phyloP scores from a whole-genome alignment of 2,888 invertebrate genomes.

The Dolomedes plantarius region DNA sequence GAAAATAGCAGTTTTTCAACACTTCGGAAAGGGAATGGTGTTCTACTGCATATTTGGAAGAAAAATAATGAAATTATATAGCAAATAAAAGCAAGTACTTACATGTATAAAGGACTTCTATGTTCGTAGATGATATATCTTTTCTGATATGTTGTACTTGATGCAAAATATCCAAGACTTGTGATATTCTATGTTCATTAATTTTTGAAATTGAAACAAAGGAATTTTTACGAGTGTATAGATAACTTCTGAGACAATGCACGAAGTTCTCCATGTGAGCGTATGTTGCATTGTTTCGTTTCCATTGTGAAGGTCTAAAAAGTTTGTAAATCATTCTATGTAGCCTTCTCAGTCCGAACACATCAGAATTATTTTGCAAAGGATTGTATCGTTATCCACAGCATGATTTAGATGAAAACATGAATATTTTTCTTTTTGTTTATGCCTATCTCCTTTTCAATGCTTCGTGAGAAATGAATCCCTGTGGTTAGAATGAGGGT shows the following conservation, averaged over 20 bases:
- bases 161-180: neutral
- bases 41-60: too few relatives aligned
- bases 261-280: constrained; percentile 9
- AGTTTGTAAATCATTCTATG: constrained; percentile 50
- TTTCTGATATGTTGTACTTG: neutral
- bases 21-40: too few relatives aligned
- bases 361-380: neutral
- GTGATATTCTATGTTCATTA: neutral
- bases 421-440: neutral
- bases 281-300: constrained; percentile 47
- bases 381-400: neutral
- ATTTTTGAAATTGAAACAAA: neutral
- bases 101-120: too few relatives aligned
- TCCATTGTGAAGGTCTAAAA: constrained; percentile 22
- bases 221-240: constrained; percentile 33
- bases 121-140: neutral
- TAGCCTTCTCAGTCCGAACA: neutral
- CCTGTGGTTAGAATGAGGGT: neutral
- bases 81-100: too few relatives aligned
- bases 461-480: neutral
- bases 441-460: neutral
- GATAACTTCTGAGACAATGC: constrained; percentile 50
- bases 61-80: too few relatives aligned
- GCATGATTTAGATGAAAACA: constrained; percentile 16
- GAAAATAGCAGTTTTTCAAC: too few relatives aligned